Base-by-base conservation (phyloP, 1,140 invertebrate genomes). In the Temnothorax curvispinosus region DNA sequence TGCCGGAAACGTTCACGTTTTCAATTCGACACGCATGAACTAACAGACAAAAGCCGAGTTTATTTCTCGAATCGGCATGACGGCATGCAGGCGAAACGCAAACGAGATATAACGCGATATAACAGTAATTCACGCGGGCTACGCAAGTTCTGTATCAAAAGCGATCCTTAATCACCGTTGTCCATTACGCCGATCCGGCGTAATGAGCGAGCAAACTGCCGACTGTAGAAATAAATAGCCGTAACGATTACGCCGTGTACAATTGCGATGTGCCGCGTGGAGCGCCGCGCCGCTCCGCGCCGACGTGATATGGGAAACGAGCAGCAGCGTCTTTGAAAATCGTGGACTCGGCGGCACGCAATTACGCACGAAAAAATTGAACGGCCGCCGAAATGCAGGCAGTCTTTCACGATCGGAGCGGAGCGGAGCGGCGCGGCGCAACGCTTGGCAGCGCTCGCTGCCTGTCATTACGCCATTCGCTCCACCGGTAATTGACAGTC, bases 401-500 rank as follows among this genome's bases (percentile, higher is more conserved):
- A 35, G 13, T 41, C 65, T 67, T 86, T 78, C 32, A 75, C n/a
- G 52, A 41, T 74, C 75, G 71, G 21, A 52, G 15, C 58, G 71
- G 21, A 52, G 15, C 58, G 88, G 62, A n/a, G n/a, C 54, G 54
- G 58, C 21, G 38, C 64, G 38, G 50, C 32, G 77, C 85, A 56
- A 76, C 64, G 78, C 64, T 85, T 86, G 76, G 85, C 84, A 81
- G 71, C 85, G 72, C 62, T 21, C 69, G 82, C 58, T 82, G 90
- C 86, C 90, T 88, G 85, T 91, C 86, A 91, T 91, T 91, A 91
- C 67, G 81, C 52, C 64, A 65, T 67, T 64, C 84, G 81, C 80
- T 78, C 72, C 38, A 69, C 47, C 69, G 86, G 87, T 92, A 91
- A 93, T 92, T 93, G 92, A 93, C 92, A 92, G 87, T 90, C 88